Conservation (phyloP, 64 coral and sea anemone species). For the Platygyra sinensis region DNA sequence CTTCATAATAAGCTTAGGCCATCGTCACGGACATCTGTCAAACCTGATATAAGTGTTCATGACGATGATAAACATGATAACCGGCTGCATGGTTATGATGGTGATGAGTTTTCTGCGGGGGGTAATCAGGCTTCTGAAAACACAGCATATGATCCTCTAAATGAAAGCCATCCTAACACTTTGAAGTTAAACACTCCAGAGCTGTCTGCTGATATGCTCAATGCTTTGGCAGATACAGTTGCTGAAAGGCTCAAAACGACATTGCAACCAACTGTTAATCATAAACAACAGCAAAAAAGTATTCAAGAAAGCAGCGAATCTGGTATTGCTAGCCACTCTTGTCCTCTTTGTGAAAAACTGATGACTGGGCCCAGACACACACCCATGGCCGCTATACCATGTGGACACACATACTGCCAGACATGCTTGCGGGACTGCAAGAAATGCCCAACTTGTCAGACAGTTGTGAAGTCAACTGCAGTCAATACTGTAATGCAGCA, state of each 20-base stretch:
- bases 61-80: slow-evolving; percentile 7
- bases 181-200: not conserved
- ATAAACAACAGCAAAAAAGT: slow-evolving; percentile 13
- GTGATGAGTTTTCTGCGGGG: not conserved
- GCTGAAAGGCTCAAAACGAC: slow-evolving; percentile 60
- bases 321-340: slow-evolving; percentile 86
- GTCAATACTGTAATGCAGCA: slow-evolving; percentile 90
- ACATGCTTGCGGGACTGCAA: slow-evolving; percentile 74
- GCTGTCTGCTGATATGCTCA: slow-evolving; percentile 63
- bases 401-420: slow-evolving; percentile 97
- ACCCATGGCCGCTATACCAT: slow-evolving; percentile 90
- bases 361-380: slow-evolving; percentile 76
- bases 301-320: slow-evolving; percentile 40
- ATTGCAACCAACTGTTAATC: slow-evolving; percentile 19
- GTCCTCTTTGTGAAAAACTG: slow-evolving; percentile 75
- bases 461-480: slow-evolving; percentile 77
- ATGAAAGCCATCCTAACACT: not conserved
- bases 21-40: slow-evolving; percentile 15
- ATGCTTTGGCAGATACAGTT: slow-evolving; percentile 76
- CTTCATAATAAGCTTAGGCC: slow-evolving; percentile 31
- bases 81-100: not conserved
- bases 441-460: slow-evolving; percentile 86
- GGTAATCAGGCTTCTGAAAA: not conserved
- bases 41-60: slow-evolving; percentile 2
- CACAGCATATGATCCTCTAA: not conserved